Evolutionary conservation across 1,140 invertebrate species (phyloP).

Genomic region (Araneus ventricosus): DNA sequence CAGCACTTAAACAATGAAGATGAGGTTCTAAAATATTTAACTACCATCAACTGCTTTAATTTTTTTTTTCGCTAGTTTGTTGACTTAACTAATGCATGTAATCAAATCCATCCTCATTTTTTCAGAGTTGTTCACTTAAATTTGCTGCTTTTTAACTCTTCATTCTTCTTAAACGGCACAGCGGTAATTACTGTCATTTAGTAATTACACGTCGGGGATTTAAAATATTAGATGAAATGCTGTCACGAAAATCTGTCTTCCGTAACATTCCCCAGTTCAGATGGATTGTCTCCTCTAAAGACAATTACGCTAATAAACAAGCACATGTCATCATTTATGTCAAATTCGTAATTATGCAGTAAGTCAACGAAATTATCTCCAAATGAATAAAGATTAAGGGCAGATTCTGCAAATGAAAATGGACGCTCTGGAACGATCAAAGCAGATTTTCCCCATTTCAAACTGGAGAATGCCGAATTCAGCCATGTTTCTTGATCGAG

Average conservation of each 20-base stretch:
- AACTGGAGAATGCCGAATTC: no score
- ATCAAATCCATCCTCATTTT: background rate
- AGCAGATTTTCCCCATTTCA: background rate
- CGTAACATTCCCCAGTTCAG: background rate
- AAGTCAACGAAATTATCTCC: no score
- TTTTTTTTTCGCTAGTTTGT: background rate
- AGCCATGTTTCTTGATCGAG: no score
- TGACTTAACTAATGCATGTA: background rate
- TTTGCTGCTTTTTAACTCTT: background rate
- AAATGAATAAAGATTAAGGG: no score
- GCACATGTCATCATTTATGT: no score
- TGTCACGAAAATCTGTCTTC: background rate
- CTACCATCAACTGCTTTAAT: background rate
- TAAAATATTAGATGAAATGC: slow-evolving; percentile 1
- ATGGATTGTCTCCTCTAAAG: no score
- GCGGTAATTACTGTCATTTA: background rate
- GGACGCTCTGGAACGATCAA: background rate
- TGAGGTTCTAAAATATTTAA: background rate
- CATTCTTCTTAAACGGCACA: background rate
- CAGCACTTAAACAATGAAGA: background rate
- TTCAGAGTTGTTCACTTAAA: background rate
- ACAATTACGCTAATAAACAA: no score
- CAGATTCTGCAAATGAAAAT: background rate
- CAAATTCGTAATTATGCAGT: no score
- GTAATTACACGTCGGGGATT: background rate